Evolutionary conservation across 1,140 invertebrate genomes (phyloP).

Genomic region (Ladona fulva): DNA sequence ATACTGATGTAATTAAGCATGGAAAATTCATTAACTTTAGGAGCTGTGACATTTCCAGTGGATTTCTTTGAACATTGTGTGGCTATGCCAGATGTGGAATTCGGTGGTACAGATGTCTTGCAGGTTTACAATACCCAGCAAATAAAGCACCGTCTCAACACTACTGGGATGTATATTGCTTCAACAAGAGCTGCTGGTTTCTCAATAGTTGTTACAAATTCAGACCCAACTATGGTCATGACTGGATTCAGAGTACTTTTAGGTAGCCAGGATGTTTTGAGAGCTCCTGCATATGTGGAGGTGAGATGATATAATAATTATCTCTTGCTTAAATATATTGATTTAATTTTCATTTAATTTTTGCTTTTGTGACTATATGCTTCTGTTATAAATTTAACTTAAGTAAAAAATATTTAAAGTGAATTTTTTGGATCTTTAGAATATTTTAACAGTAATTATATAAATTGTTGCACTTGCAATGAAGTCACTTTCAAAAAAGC

Average conservation of each 20-base stretch:
- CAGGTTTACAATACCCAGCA: slow-evolving; percentile 94
- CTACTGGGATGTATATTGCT: slow-evolving; percentile 80
- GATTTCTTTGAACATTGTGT: slow-evolving; percentile 96
- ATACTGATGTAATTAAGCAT: not conserved
- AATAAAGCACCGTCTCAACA: slow-evolving; percentile 86
- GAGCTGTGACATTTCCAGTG: slow-evolving; percentile 66
- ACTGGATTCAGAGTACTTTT: slow-evolving; percentile 67
- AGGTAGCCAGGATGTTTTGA: slow-evolving; percentile 71
- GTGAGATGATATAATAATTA: slow-evolving; percentile 31
- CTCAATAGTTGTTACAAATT: slow-evolving; percentile 78
- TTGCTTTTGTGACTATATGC: too few relatives aligned
- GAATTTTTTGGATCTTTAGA: too few relatives aligned
- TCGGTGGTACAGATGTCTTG: slow-evolving; percentile 88
- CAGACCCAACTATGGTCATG: slow-evolving; percentile 72
- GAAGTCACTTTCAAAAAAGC: too few relatives aligned
- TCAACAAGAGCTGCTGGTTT: slow-evolving; percentile 84
- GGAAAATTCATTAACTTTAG: slow-evolving; percentile 21
- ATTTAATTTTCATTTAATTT: slow-evolving; percentile 17
- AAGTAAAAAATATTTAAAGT: too few relatives aligned
- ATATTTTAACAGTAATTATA: too few relatives aligned
- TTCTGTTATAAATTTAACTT: too few relatives aligned
- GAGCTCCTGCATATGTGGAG: slow-evolving; percentile 76
- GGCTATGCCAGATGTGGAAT: slow-evolving; percentile 85
- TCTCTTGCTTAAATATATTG: slow-evolving; percentile 14
- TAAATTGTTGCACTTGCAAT: too few relatives aligned